Percentiles rank a stretch among this genome's conserved stretches.
phyloP scores from a whole-genome alignment of 2,113 vertebrate species.

The Anas platyrhynchos region DNA sequence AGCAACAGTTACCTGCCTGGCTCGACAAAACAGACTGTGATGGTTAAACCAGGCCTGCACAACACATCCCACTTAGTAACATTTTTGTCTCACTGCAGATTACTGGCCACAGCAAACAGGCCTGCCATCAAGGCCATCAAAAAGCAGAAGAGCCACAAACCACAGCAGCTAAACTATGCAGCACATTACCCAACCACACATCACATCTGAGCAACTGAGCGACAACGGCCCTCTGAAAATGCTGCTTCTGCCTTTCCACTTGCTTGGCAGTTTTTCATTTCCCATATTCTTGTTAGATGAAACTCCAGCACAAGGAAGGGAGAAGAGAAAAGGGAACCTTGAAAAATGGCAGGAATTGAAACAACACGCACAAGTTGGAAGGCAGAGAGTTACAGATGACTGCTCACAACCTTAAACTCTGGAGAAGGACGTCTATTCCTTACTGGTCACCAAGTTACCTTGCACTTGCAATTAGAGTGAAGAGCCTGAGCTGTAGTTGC shows the following conservation, averaged over 20 bases:
- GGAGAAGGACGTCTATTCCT: background rate
- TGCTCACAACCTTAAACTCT: background rate
- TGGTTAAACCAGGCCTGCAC: background rate
- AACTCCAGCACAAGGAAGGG: background rate
- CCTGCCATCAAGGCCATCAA: background rate
- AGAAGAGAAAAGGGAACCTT: background rate
- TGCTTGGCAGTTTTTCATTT: background rate
- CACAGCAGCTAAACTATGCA: background rate
- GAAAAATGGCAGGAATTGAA: background rate
- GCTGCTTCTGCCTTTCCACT: background rate
- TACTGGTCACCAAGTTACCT: background rate
- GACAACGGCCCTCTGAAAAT: background rate
- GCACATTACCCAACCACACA: background rate
- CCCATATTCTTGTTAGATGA: background rate
- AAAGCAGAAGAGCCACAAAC: background rate
- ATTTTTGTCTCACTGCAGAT: background rate
- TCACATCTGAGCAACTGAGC: fast-evolving
- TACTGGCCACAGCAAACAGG: background rate
- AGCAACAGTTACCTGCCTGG: background rate
- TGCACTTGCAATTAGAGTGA: background rate
- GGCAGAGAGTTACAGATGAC: background rate
- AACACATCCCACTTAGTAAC: background rate
- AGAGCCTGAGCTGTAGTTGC: background rate
- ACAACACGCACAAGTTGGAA: fast-evolving
- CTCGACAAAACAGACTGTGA: background rate